Evolutionary conservation across 1,140 invertebrate species (phyloP), one percentile per base, ranked within the genome.

Genomic region (Zeugodacus cucurbitae): DNA sequence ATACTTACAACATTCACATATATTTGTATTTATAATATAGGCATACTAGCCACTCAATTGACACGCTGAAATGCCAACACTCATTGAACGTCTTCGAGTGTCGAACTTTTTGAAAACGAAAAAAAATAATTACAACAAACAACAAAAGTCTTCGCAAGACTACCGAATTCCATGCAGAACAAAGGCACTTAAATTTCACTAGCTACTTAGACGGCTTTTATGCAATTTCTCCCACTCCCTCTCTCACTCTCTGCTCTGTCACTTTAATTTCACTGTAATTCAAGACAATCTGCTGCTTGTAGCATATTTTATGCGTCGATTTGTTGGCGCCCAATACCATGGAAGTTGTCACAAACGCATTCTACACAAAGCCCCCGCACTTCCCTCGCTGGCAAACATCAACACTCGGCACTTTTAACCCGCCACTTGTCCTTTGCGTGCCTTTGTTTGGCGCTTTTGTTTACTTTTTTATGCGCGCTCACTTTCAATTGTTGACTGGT

Each of bases 301-400:
- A 82, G 74, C 74, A 82, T 82, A 82, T 82, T 82, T 82, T 82
- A 82, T 82, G 74, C 74, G 74, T 82, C 22, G 44, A 82, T 82
- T 82, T 82, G n/a, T 41, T 29, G 74, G 41, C 44, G n/a, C 74
- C 41, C 74, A 44, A 54, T 48, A 22, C 74, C 34, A 82, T 48
- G 22, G 41, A 82, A 82, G 74, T 82, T 10, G 37, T 41, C 17
- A 29, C 74, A 48, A 82, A n/a, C n/a, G 32, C 67, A 62, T n/a
- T 62, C 58, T 10, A 26, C 22, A 26, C 58, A 62, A 62, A 8
- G 48, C 41, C 41, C 17, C 11, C 48, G 48, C 48, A 10, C 74
- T 41, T 48, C 37, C 8, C n/a, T n/a, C 26, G 6, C 44, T 44
- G 1, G 17, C 10, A 2, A 37, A 5, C 10, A 78, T 17, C 10